These are phyloP conservation scores for Anabacerthia variegaticeps DNA, from an alignment of 2,797 vertebrate species.

Conservation along the genomic window DNA sequence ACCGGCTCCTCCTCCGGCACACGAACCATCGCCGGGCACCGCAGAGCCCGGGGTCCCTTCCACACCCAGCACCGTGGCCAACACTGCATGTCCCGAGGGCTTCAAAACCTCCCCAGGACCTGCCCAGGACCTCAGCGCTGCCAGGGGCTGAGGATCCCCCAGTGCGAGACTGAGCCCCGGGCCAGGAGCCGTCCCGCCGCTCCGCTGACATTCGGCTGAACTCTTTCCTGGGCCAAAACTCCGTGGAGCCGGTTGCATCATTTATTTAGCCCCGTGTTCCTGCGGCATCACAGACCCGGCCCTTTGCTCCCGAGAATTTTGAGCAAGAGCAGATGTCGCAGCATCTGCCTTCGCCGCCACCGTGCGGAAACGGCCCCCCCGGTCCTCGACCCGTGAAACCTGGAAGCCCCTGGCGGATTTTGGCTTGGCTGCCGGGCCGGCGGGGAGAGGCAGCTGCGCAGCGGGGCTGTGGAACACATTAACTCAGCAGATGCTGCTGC, in stretches of 20 bases:
- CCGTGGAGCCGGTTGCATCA: neutral
- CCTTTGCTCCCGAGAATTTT: neutral
- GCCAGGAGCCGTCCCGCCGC: neutral
- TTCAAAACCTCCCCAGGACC: neutral
- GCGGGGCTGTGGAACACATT: neutral
- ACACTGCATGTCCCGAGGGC: neutral
- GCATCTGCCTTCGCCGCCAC: neutral
- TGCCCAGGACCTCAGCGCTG: neutral
- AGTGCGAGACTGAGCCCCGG: fast-evolving
- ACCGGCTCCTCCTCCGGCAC: fast-evolving
- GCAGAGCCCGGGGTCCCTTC: fast-evolving
- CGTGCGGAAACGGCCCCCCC: neutral
- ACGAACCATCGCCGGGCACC: fast-evolving
- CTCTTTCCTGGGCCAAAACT: neutral
- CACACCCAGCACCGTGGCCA: fast-evolving
- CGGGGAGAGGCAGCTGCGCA: neutral
- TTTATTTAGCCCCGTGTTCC: neutral
- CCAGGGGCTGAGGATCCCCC: neutral
- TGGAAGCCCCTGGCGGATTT: neutral
- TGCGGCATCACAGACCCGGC: neutral
- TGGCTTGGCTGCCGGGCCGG: neutral
- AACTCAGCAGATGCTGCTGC: neutral
- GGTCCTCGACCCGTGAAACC: neutral
- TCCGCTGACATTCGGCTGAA: neutral
- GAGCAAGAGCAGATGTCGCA: constrained; percentile 48